A percentile compares a stretch with the other conserved stretches of the same genome.
Conservation (phyloP, 2,113 vertebrate species). For the Merops nubicus region DNA sequence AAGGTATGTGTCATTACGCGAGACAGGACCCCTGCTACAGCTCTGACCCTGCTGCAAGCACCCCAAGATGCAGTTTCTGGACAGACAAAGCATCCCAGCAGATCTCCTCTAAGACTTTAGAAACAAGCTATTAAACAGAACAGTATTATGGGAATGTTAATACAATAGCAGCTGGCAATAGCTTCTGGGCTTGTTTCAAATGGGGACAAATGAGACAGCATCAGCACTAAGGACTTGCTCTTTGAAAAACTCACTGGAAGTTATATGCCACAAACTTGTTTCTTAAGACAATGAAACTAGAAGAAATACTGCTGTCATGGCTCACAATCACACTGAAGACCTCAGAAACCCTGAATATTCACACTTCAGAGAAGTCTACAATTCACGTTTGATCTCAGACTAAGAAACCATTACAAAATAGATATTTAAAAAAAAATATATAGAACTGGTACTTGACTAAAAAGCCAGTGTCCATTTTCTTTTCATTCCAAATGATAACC, state of each 20-base stretch:
- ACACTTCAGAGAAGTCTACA: not conserved
- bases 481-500: not conserved
- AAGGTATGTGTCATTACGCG: conserved; percentile 63
- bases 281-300: not conserved
- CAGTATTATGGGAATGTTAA: not conserved
- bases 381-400: not conserved
- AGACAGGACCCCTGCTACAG: not conserved
- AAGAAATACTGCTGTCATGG: not conserved
- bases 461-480: not conserved
- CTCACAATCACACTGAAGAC: not conserved
- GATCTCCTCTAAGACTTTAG: not conserved
- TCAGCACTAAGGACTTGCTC: not conserved
- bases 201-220: not conserved
- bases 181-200: not conserved
- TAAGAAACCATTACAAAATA: not conserved
- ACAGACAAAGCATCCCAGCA: not conserved
- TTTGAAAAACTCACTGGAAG: not conserved
- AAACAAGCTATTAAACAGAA: not conserved
- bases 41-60: not conserved
- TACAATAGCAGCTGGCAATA: not conserved
- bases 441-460: not conserved
- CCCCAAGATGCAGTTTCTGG: not conserved
- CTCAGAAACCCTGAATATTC: not conserved
- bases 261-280: not conserved
- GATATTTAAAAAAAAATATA: not conserved